Evolutionary conservation across 53 echinoderm and acorn worm genomes (phyloP).

Genomic region (Patiria pectinifera): DNA sequence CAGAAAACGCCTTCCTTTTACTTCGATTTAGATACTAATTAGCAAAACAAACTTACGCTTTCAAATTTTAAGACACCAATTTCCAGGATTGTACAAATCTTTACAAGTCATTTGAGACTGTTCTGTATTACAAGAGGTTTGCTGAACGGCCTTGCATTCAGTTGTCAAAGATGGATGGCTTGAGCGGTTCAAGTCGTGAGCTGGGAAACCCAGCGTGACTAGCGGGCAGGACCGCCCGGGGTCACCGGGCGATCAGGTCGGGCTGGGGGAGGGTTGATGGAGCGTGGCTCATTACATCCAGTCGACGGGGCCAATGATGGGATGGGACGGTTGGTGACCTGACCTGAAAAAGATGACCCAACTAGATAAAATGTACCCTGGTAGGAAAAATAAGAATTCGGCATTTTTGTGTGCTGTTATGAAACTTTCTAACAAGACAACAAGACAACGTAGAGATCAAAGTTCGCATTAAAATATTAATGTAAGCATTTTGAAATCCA

Average conservation of each 20-base stretch:
- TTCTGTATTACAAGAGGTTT: neutral
- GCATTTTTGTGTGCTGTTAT: too few species aligned
- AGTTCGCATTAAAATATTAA: too few species aligned
- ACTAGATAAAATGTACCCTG: too few species aligned
- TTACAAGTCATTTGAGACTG: neutral
- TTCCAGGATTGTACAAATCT: neutral
- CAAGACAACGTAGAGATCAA: too few species aligned
- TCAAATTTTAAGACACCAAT: neutral
- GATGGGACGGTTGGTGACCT: neutral
- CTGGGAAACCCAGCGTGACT: neutral
- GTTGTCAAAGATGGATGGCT: neutral
- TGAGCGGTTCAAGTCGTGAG: neutral
- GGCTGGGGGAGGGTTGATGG: neutral
- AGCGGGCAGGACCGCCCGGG: neutral
- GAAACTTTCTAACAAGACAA: too few species aligned
- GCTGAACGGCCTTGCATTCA: neutral
- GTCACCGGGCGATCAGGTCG: neutral
- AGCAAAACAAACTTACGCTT: too few species aligned
- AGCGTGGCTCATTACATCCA: conserved; percentile 1
- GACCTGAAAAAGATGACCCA: neutral
- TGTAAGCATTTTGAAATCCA: too few species aligned
- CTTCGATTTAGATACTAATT: too few species aligned
- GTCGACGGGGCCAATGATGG: neutral
- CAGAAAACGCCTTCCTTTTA: too few species aligned
- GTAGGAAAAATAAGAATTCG: too few species aligned